Evolutionary conservation across 2,113 vertebrate species (phyloP), one percentile per base, ranked within the genome.

Genomic region (Laticauda laticaudata): DNA sequence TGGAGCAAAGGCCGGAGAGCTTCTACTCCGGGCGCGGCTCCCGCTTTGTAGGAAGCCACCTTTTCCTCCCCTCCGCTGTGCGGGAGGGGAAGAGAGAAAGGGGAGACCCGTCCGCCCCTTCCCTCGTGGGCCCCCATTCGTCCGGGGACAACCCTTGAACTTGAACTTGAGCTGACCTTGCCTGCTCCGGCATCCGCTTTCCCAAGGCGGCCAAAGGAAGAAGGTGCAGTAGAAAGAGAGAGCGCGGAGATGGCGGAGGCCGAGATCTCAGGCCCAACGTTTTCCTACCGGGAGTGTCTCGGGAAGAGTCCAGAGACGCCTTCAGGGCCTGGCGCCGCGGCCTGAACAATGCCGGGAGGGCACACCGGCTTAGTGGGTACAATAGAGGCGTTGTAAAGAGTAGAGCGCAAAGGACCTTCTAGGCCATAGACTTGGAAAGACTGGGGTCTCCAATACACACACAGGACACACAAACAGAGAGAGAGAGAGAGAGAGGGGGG

Each of bases 161-260:
- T 98, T 98, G 97, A 98, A 98, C 98, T 98, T 98, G 97, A 96
- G 96, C 92, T 95, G 97, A 95, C 97, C 96, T 93, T 21, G 86
- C 81, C 93, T 15, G 6, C 53, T 53, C 86, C 15, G 14, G 5
- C 86, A 29, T 54, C 87, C 24, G 26, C 29, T 20, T n/a, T 48
- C 87, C 45, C 75, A 21, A 81, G 75, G 18, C 75, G n/a, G 69
- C n/a, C 7, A 51, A 51, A 51, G 48, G 15, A 11, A 34, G 29
- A 11, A 34, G 29, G 18, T 23, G 29, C 9, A 9, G 75, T 39
- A 20, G 18, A 21, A 39, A 69, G 29, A 54, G 48, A 10, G 14
- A 12, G 9, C 0, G 21, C 11, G 18, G 69, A 18, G 3, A 24
- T 55, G 3, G 4, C 1, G 1, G 90, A 6, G 34, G 51, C 9